A percentile compares a stretch with the other conserved stretches of the same genome.
Conservation (phyloP, 1,140 invertebrate species). For the Trachymyrmex cornetzi region DNA sequence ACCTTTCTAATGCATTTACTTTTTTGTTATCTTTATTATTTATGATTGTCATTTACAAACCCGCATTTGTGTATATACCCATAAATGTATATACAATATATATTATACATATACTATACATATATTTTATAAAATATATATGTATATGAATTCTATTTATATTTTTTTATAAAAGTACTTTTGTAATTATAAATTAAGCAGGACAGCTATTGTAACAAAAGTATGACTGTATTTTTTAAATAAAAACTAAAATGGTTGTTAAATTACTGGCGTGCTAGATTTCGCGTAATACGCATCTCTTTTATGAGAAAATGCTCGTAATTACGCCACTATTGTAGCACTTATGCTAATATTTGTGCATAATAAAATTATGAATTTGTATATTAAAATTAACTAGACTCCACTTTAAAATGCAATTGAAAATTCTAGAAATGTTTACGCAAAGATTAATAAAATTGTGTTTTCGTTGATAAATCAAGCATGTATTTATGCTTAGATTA, state of each 20-base stretch:
- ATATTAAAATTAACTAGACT: constrained; percentile 4
- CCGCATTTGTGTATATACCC: no score
- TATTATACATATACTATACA: no score
- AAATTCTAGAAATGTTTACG: neutral
- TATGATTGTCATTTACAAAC: neutral
- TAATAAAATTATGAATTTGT: constrained; percentile 7
- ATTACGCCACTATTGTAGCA: neutral
- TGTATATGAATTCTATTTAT: neutral
- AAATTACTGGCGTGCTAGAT: neutral
- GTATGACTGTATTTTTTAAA: neutral
- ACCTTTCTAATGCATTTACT: neutral
- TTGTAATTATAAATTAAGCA: neutral
- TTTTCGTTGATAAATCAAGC: neutral
- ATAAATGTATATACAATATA: no score
- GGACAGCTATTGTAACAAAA: neutral
- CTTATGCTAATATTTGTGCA: constrained; percentile 23
- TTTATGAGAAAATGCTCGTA: neutral
- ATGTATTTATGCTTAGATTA: neutral
- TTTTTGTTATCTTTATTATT: neutral
- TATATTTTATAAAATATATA: neutral
- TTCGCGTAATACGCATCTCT: neutral
- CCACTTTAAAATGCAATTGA: neutral
- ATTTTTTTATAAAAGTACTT: neutral
- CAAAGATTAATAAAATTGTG: neutral
- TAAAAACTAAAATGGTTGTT: neutral